phyloP scores from a whole-genome alignment of 2,888 invertebrate species.

The Branchipolynoe longqiensis region DNA sequence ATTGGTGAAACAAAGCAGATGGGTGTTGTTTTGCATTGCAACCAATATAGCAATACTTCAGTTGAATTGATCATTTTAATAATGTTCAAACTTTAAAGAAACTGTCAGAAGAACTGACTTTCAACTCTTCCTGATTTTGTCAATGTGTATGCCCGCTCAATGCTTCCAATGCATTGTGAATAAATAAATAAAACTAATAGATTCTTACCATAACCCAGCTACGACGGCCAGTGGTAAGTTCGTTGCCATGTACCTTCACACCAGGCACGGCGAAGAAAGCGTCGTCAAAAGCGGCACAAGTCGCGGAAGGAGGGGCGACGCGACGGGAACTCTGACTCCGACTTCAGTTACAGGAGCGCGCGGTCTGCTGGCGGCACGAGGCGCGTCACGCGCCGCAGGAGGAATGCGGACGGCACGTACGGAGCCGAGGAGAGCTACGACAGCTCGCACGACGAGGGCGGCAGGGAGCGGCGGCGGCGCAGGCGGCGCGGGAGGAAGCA shows the following conservation, averaged over 20 bases:
- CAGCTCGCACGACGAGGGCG: conserved; percentile 78
- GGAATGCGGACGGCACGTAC: conserved; percentile 78
- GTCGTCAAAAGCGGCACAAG: conserved; percentile 70
- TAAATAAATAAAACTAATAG: no score
- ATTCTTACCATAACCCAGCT: no score
- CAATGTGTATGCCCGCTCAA: no score
- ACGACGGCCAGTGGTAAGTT: background rate
- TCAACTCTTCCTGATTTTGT: no score
- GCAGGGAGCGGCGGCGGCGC: conserved; percentile 75
- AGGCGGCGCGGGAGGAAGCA: conserved; percentile 78
- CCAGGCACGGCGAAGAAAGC: conserved; percentile 65
- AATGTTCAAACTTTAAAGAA: no score
- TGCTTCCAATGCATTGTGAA: no score
- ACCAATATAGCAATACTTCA: no score
- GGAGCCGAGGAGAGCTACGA: conserved; percentile 78
- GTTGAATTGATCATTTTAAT: no score
- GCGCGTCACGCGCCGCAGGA: conserved; percentile 75
- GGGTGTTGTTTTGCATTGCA: no score
- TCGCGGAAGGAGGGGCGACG: conserved; percentile 75
- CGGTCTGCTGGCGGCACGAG: conserved; percentile 80
- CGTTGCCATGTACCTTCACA: no score
- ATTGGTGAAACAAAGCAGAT: no score
- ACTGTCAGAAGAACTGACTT: no score
- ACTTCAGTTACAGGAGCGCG: conserved; percentile 79
- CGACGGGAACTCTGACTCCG: conserved; percentile 78